Evolutionary conservation across 2,888 invertebrate species (phyloP).

Genomic region (Lamellibrachia columna): DNA sequence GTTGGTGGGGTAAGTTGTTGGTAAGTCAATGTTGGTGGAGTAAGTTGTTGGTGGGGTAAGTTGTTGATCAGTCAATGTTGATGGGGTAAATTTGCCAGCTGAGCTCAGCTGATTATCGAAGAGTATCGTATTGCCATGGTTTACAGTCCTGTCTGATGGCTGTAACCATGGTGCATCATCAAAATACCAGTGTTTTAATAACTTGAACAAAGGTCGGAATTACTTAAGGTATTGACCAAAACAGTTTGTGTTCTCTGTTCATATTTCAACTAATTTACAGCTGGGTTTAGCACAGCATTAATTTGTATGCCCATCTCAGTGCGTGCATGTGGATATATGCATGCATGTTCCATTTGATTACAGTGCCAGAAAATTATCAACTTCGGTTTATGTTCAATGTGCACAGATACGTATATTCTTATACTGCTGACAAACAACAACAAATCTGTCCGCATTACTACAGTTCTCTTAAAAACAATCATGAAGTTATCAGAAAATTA

Average conservation of each 20-base stretch:
- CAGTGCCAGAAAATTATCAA: too few species aligned
- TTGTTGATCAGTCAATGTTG: neutral
- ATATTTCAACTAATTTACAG: neutral
- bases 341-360: too few species aligned
- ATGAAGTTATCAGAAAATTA: neutral
- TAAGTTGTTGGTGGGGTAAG: neutral
- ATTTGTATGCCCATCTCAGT: neutral
- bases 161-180: neutral
- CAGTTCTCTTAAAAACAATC: neutral
- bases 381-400: too few species aligned
- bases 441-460: too few species aligned
- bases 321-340: neutral
- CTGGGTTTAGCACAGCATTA: neutral
- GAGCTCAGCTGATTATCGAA: neutral
- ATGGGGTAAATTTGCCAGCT: neutral
- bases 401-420: too few species aligned
- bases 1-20: neutral
- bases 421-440: too few species aligned
- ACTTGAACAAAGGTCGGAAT: neutral
- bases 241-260: neutral
- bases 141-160: neutral
- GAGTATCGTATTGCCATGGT: neutral
- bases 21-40: neutral
- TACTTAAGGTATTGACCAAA: neutral
- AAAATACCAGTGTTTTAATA: neutral